Conservation (phyloP, 2,797 vertebrate genomes). For the Phylloscopus collybita region DNA sequence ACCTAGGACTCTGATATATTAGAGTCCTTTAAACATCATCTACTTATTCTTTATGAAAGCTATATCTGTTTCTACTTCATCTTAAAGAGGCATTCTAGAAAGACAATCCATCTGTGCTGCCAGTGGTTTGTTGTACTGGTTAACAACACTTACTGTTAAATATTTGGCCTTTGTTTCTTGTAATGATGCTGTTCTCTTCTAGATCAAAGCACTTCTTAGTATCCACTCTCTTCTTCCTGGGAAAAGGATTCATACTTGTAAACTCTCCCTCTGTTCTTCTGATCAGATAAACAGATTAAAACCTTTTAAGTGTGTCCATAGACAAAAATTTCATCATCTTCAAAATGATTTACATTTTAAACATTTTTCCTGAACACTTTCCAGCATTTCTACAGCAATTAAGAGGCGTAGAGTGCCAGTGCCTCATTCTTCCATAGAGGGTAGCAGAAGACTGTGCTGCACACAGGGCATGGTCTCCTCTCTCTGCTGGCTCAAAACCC, state of each 20-base stretch:
- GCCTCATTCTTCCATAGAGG: background rate
- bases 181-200: background rate
- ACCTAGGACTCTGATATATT: background rate
- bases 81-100: background rate
- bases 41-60: background rate
- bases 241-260: background rate
- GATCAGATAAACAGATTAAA: conserved; percentile 3
- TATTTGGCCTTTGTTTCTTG: background rate
- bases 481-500: background rate
- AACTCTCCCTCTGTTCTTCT: background rate
- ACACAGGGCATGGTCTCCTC: background rate
- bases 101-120: background rate
- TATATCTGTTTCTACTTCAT: background rate
- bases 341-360: background rate
- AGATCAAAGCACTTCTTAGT: background rate
- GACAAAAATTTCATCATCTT: background rate
- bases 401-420: background rate
- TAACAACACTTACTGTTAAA: background rate
- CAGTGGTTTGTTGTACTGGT: background rate
- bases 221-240: background rate
- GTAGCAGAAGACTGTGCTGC: background rate
- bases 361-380: background rate
- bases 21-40: background rate
- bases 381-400: background rate
- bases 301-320: background rate